A percentile compares a stretch with the other conserved stretches of the same genome.
These are phyloP conservation scores for Pseudomyrmex dendroicus DNA, from an alignment of 1,140 invertebrate genomes.

Conservation along the genomic window DNA sequence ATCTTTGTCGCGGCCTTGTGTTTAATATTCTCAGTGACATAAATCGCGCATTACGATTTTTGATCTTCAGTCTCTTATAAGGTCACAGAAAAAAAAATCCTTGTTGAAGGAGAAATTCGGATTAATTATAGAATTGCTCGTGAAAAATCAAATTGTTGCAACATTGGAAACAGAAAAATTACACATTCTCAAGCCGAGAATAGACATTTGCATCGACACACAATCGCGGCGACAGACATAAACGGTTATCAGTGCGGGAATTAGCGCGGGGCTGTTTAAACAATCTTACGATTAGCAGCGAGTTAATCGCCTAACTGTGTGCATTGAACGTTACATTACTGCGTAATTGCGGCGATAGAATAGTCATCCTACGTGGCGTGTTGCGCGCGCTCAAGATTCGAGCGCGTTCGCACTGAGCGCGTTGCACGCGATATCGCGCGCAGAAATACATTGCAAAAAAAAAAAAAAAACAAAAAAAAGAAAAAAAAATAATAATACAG, in stretches of 20 bases:
- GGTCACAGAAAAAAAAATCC: not conserved
- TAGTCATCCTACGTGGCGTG: conserved; percentile 32
- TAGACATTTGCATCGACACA: not conserved
- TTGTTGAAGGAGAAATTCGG: no score
- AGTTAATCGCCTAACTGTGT: conserved; percentile 31
- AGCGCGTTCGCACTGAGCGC: not conserved
- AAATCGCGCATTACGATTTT: conserved; percentile 4
- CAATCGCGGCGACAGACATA: not conserved
- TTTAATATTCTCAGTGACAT: conserved; percentile 31
- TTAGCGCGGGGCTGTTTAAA: conserved; percentile 21
- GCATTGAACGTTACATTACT: conserved; percentile 43
- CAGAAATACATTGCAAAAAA: not conserved
- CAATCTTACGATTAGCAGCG: conserved; percentile 33
- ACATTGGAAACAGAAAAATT: not conserved
- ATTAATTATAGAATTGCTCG: no score
- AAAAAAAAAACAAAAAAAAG: not conserved
- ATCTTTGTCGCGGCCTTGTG: conserved; percentile 72
- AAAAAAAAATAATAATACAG: no score
- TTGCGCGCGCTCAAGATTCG: conserved; percentile 16
- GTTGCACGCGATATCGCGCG: not conserved
- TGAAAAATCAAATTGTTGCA: not conserved
- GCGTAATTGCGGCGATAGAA: conserved; percentile 37
- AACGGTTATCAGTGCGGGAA: not conserved
- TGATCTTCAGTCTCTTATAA: not conserved
- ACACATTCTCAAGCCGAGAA: not conserved